Conservation (phyloP, 2,113 vertebrate genomes). For the Poeciliopsis retropinna region DNA sequence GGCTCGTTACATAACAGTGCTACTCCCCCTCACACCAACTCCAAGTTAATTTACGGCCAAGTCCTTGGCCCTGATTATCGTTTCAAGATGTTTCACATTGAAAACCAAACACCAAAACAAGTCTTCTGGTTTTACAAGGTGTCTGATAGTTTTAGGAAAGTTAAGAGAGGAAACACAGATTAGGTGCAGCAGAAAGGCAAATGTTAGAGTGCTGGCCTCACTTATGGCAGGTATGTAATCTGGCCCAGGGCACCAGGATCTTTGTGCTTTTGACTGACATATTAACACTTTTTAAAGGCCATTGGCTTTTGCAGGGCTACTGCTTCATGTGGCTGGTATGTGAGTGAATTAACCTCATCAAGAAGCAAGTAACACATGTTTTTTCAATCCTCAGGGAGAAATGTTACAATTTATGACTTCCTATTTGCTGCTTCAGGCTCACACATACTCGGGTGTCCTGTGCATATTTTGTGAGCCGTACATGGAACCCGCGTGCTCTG, state of each 20-base stretch:
- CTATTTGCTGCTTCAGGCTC: slow-evolving; percentile 5
- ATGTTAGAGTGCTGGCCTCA: slow-evolving; percentile 25
- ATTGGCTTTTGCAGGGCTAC: slow-evolving; percentile 32
- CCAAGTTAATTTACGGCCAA: slow-evolving; percentile 30
- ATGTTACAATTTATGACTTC: slow-evolving; percentile 45
- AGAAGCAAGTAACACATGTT: slow-evolving; percentile 10
- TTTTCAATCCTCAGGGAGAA: slow-evolving; percentile 23
- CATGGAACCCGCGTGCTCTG: too few species aligned
- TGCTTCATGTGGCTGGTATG: slow-evolving; percentile 51
- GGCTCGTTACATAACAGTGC: slow-evolving; percentile 32
- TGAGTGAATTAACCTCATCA: slow-evolving; percentile 42
- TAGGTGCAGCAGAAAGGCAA: slow-evolving; percentile 27
- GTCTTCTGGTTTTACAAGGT: slow-evolving; percentile 47
- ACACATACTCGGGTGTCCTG: too few species aligned
- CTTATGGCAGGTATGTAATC: slow-evolving; percentile 24
- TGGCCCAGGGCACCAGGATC: slow-evolving; percentile 17
- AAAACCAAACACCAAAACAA: slow-evolving; percentile 33
- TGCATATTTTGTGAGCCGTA: too few species aligned
- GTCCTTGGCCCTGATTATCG: slow-evolving; percentile 35
- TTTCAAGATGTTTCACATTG: slow-evolving; percentile 60
- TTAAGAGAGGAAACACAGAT: slow-evolving; percentile 38
- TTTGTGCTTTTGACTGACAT: slow-evolving; percentile 49
- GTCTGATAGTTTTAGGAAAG: slow-evolving; percentile 47
- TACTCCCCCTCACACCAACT: slow-evolving; percentile 23
- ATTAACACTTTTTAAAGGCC: slow-evolving; percentile 61